Evolutionary conservation across 1,140 invertebrate species (phyloP).

Genomic region (Drosophila parabipectinata): DNA sequence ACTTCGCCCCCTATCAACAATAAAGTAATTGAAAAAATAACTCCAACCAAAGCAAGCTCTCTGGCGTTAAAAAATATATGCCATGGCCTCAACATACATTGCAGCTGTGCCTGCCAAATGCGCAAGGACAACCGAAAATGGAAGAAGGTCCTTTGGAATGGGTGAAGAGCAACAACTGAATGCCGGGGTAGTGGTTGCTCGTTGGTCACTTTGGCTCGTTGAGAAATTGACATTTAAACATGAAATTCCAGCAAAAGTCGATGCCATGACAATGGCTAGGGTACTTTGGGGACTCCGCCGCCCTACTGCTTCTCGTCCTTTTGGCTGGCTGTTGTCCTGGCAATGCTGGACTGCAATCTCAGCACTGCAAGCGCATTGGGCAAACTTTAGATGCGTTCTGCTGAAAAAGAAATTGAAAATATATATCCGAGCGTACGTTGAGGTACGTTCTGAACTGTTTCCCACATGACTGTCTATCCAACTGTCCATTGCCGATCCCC

Average conservation of each 20-base stretch:
- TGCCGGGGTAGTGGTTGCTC: constrained; percentile 36
- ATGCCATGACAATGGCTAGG: constrained; percentile 66
- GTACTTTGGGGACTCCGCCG: constrained; percentile 56
- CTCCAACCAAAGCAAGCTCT: constrained; percentile 31
- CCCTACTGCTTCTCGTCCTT: neutral
- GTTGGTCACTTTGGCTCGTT: constrained; percentile 75
- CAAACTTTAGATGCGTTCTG: constrained; percentile 72
- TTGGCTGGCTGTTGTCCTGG: constrained; percentile 35
- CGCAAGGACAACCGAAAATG: constrained; percentile 40
- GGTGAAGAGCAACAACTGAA: constrained; percentile 5
- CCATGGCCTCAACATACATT: constrained; percentile 44
- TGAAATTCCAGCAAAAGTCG: constrained; percentile 75
- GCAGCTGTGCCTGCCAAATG: constrained; percentile 54
- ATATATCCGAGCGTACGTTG: constrained; percentile 48
- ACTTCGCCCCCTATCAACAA: constrained; percentile 42
- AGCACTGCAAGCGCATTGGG: constrained; percentile 62
- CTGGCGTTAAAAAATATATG: constrained; percentile 54
- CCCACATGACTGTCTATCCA: constrained; percentile 78
- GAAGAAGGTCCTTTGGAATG: constrained; percentile 4
- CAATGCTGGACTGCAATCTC: constrained; percentile 68
- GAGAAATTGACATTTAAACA: constrained; percentile 82
- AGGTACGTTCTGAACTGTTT: constrained; percentile 46
- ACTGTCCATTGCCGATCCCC: constrained; percentile 42
- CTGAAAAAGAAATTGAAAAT: constrained; percentile 79
- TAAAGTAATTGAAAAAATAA: constrained; percentile 77